A percentile compares a stretch with the other conserved stretches of the same genome.
Conservation (phyloP, 1,140 invertebrate genomes). For the Atopsyche davidsoni region DNA sequence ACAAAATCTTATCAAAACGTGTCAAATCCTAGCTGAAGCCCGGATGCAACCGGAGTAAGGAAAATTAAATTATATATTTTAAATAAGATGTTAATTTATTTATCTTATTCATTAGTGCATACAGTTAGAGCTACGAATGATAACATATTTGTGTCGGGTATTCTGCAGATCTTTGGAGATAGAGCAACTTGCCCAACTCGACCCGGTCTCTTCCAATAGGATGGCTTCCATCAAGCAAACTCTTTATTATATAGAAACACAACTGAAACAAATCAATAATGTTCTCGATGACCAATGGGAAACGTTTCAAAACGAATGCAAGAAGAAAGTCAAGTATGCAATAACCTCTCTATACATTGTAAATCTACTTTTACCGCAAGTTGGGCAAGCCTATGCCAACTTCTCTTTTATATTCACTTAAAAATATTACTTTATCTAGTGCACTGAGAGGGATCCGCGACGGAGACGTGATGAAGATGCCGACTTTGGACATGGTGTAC, state of each 20-base stretch:
- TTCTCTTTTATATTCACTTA: too few species aligned
- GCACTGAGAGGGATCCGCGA: constrained; percentile 17
- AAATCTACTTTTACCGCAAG: too few species aligned
- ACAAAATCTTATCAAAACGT: constrained; percentile 53
- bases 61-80: constrained; percentile 12
- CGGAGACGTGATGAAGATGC: constrained; percentile 46
- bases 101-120: constrained; percentile 5
- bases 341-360: too few species aligned
- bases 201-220: constrained; percentile 52
- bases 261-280: constrained; percentile 51
- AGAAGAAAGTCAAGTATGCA: constrained; percentile 42
- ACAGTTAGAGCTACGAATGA: neutral
- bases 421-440: constrained; percentile 16
- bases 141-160: too few species aligned
- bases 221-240: constrained; percentile 52
- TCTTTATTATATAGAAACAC: constrained; percentile 55
- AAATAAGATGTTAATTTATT: constrained; percentile 1
- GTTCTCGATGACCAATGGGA: constrained; percentile 58
- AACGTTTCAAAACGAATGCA: constrained; percentile 45
- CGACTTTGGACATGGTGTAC: constrained; percentile 60
- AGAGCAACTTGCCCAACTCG: constrained; percentile 47
- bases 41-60: constrained; percentile 54
- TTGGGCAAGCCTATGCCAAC: too few species aligned
- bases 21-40: constrained; percentile 58
- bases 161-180: constrained; percentile 42